phyloP scores from a whole-genome alignment of 2,113 vertebrate species.

The Crotalus helleri region DNA sequence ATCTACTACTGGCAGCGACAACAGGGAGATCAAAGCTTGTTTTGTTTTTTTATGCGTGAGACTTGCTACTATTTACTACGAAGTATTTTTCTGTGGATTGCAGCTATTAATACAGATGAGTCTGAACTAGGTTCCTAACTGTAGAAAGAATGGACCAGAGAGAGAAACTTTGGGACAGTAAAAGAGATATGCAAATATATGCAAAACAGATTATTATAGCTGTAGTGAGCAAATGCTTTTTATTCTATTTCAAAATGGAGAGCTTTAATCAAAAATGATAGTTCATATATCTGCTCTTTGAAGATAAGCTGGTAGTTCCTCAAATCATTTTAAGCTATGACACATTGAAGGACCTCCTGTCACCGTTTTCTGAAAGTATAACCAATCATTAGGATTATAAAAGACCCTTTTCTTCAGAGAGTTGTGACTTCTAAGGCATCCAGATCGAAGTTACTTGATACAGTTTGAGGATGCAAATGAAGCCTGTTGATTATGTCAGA shows the following conservation, averaged over 20 bases:
- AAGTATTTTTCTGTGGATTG: constrained; percentile 56
- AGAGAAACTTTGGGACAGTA: constrained; percentile 49
- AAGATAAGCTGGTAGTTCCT: constrained; percentile 70
- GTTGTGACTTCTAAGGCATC: constrained; percentile 63
- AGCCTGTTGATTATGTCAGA: constrained; percentile 36
- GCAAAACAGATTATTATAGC: constrained; percentile 55
- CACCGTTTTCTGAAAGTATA: constrained; percentile 51
- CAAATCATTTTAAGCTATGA: constrained; percentile 56
- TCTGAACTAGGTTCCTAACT: constrained; percentile 50
- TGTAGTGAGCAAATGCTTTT: constrained; percentile 53
- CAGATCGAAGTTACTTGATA: constrained; percentile 48
- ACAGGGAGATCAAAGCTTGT: background rate
- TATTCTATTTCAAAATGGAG: constrained; percentile 51
- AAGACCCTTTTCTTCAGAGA: constrained; percentile 62
- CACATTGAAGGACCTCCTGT: constrained; percentile 31
- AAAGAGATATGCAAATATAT: constrained; percentile 60
- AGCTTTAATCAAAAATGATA: constrained; percentile 72
- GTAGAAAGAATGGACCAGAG: constrained; percentile 10
- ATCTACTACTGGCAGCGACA: background rate
- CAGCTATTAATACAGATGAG: constrained; percentile 57
- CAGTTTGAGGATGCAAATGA: constrained; percentile 48
- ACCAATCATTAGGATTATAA: constrained; percentile 66
- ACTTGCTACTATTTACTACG: background rate
- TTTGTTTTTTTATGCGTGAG: background rate
- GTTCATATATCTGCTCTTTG: constrained; percentile 70